Conservation (phyloP, 2,113 vertebrate genomes). For the Podarcis raffonei region DNA sequence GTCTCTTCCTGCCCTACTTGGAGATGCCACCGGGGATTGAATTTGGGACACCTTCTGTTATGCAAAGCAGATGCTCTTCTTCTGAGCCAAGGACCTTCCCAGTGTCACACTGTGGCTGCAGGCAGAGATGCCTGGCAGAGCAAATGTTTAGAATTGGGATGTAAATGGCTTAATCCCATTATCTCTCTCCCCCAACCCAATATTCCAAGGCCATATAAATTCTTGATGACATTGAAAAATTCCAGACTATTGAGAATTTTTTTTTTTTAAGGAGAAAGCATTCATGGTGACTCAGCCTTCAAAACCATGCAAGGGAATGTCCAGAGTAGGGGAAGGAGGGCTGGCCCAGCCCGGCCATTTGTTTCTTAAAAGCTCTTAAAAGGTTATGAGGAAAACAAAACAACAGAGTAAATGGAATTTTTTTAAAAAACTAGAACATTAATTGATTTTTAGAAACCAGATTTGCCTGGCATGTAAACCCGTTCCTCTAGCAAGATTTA, state of each 20-base stretch:
- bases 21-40: too few relatives aligned
- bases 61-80: background rate
- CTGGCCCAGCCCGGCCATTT: background rate
- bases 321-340: background rate
- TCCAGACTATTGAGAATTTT: background rate
- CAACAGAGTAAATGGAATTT: background rate
- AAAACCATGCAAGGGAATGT: background rate
- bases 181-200: background rate
- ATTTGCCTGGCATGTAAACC: conserved; percentile 38
- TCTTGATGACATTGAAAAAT: background rate
- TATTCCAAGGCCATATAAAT: background rate
- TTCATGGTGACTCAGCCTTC: accelerated
- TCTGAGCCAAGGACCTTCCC: background rate
- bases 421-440: background rate
- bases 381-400: background rate
- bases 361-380: background rate
- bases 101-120: background rate
- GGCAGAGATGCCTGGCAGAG: background rate
- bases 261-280: accelerated
- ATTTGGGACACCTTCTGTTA: too few relatives aligned
- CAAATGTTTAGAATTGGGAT: background rate
- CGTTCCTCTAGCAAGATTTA: background rate
- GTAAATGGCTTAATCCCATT: background rate
- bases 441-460: conserved; percentile 44
- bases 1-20: too few relatives aligned